Base-by-base conservation (phyloP, 2,888 invertebrate species). In the Temnothorax rugatulus region DNA sequence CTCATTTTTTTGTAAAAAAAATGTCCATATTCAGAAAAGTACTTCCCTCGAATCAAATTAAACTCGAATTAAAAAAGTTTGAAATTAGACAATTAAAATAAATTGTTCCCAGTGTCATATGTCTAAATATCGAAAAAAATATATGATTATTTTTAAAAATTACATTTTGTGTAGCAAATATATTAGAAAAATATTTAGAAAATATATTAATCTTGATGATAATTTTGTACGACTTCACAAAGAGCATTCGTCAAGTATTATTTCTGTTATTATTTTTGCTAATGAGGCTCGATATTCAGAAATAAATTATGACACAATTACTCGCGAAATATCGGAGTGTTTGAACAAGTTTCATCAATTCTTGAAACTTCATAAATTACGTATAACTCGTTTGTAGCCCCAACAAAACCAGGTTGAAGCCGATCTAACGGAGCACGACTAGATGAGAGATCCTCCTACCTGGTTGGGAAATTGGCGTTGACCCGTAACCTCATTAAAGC, bases 401-500 rank as follows among this genome's bases (percentile, higher is more conserved):
- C 73, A 59, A 59, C 73, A 59, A 41, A 57, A 57, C 15, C 15
- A 38, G 38, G 18, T 52, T 68, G 66, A 66, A 25, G 29, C 34
- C 29, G 41, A 41, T 77, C 69, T 44, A 69, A 47, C 59, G 59
- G 44, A 73, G 21, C 73, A 59, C 79, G 47, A 38, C 73, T 81
- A 59, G 79, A 68, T 38, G 52, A 74, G 74, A 61, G 79, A 77
- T 83, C 66, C 86, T 44, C 54, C 41, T 57, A 59, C 47, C 83
- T 71, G 86, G 82, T 86, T 86, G 85, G 86, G 86, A 82, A 86
- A 90, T 89, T 63, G 86, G 86, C 89, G 90, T 89, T 86, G 86
- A 85, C 84, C 87, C 84, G 87, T 91, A 90, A 90, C 83, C 86
- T 88, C 83, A 85, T 90, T 88, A 89, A 85, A 83, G 77, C 74